A percentile compares a stretch with the other conserved stretches of the same genome.
Conservation (phyloP, 2,888 invertebrate genomes). For the Chydorus sphaericus region DNA sequence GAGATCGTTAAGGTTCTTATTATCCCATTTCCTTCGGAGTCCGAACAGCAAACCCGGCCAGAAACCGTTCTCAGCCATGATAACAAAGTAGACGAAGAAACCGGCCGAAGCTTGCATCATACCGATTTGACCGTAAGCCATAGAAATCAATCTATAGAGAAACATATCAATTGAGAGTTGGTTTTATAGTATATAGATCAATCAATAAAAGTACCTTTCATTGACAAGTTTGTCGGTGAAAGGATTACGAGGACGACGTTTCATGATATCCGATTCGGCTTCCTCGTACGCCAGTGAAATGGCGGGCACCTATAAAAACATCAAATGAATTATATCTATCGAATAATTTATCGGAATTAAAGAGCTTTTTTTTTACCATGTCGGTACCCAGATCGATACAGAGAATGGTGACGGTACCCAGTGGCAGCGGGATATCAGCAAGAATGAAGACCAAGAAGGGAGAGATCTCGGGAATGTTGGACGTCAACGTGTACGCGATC, state of each 20-base stretch:
- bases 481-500: slow-evolving; percentile 91
- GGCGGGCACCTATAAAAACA: slow-evolving; percentile 86
- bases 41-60: slow-evolving; percentile 77
- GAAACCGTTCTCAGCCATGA: slow-evolving; percentile 99
- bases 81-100: slow-evolving; percentile 99
- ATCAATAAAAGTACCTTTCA: slow-evolving; percentile 49
- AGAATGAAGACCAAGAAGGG: slow-evolving; percentile 95
- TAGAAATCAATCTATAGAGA: slow-evolving; percentile 95
- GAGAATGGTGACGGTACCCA: slow-evolving; percentile 93
- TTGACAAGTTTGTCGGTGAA: slow-evolving; percentile 84
- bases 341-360: too few relatives aligned
- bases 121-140: slow-evolving; percentile 99
- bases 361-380: slow-evolving; percentile 41
- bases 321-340: too few relatives aligned
- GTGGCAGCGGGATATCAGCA: slow-evolving; percentile 82
- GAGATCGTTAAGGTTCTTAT: slow-evolving; percentile 94
- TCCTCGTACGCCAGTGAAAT: slow-evolving; percentile 84
- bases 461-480: slow-evolving; percentile 95
- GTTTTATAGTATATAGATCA: not conserved
- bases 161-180: too few relatives aligned
- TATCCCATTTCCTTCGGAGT: slow-evolving; percentile 95
- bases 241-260: slow-evolving; percentile 78
- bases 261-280: slow-evolving; percentile 88
- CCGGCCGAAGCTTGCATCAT: slow-evolving; percentile 99
- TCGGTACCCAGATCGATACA: slow-evolving; percentile 99